phyloP scores from a whole-genome alignment of 2,888 invertebrate species.

The Calameuta pallipes region DNA sequence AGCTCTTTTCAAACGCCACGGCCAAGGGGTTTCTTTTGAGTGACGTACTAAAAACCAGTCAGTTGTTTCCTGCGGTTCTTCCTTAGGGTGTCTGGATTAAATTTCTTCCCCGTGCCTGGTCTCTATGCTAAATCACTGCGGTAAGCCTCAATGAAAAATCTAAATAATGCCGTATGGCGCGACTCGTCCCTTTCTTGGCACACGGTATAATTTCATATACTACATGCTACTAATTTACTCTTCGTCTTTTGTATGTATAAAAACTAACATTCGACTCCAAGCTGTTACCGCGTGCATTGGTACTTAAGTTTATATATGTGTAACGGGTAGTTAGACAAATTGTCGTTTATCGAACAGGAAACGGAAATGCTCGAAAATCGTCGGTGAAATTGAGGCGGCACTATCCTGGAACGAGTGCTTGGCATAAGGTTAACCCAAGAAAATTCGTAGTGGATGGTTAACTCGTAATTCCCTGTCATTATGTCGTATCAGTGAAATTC shows the following conservation, averaged over 20 bases:
- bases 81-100: conserved; percentile 44
- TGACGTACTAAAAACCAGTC: conserved; percentile 1
- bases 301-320: not conserved
- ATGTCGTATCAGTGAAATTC: not conserved
- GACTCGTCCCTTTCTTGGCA: not conserved
- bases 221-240: not conserved
- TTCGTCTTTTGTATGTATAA: not conserved
- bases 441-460: not conserved
- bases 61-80: not conserved
- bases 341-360: not conserved
- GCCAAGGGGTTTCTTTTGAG: conserved; percentile 1
- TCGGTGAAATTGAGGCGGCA: not conserved
- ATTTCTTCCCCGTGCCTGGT: conserved; percentile 42
- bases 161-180: not conserved
- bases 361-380: not conserved
- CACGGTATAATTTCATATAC: not conserved
- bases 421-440: not conserved
- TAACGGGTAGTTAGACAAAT: not conserved
- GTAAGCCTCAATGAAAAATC: conserved; percentile 1
- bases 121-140: not conserved
- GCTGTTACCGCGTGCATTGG: not conserved
- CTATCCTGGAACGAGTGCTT: not conserved
- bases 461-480: not conserved
- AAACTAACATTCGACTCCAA: not conserved
- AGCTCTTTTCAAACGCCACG: not conserved